Percentiles rank a stretch among this genome's conserved stretches.
phyloP scores from a whole-genome alignment of 30 jellyfish, hydroid and myxozoan species.

The Cassiopea xamachana region DNA sequence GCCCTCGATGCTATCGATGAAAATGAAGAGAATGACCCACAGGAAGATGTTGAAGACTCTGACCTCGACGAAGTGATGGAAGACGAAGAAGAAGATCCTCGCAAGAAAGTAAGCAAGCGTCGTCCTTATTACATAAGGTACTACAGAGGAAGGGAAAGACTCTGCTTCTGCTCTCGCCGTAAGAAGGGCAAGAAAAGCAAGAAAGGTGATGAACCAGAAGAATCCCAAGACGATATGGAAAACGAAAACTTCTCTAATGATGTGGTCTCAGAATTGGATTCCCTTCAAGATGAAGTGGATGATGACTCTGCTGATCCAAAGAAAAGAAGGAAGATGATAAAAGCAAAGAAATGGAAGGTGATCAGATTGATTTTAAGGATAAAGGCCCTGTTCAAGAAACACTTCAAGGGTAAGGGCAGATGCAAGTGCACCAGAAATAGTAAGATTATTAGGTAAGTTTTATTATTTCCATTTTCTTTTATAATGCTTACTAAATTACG shows the following conservation, averaged over 20 bases:
- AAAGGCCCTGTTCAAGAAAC: too few relatives aligned
- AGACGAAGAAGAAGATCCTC: neutral
- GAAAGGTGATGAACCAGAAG: slow-evolving; percentile 36
- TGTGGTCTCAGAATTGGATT: neutral
- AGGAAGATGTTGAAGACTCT: neutral
- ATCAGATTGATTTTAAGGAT: neutral
- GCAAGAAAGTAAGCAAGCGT: neutral
- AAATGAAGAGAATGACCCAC: neutral
- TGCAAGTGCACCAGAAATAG: slow-evolving; percentile 25
- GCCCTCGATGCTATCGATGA: neutral
- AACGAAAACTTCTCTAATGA: neutral
- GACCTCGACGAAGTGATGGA: neutral
- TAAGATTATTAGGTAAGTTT: slow-evolving; percentile 13
- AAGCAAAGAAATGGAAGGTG: neutral
- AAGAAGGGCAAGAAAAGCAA: neutral
- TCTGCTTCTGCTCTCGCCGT: neutral
- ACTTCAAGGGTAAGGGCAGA: neutral
- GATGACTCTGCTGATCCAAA: slow-evolving; percentile 21
- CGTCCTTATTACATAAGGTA: neutral
- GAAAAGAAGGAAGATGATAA: neutral
- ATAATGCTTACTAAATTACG: too few relatives aligned
- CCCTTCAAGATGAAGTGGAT: neutral
- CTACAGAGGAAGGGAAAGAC: neutral
- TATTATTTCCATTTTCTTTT: neutral
- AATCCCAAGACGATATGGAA: neutral